A percentile compares a stretch with the other conserved stretches of the same genome.
Conservation (phyloP, 2,888 invertebrate genomes). For the Neoascia interrupta region DNA sequence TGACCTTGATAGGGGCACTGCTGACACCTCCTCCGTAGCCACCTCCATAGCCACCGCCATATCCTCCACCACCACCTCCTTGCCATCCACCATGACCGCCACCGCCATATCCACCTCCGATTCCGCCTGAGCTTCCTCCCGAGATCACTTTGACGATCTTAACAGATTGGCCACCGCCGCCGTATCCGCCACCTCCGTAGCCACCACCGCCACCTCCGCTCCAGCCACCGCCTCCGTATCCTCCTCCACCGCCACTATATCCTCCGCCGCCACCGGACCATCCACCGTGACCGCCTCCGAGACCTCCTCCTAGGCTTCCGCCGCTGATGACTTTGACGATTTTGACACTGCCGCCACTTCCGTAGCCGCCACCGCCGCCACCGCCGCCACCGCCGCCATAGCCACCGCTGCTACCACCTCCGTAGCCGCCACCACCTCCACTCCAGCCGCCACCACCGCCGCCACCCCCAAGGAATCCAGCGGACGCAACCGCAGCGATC, state of each 20-base stretch:
- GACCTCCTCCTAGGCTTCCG: conserved; percentile 15
- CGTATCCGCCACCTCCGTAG: conserved; percentile 13
- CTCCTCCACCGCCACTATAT: conserved; percentile 14
- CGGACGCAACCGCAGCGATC: conserved; percentile 64
- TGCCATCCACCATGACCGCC: conserved; percentile 31
- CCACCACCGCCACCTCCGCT: conserved; percentile 18
- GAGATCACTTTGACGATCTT: conserved; percentile 49
- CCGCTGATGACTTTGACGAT: conserved; percentile 30
- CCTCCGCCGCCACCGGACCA: conserved; percentile 15
- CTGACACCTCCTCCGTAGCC: conserved; percentile 61
- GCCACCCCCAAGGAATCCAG: conserved; percentile 64
- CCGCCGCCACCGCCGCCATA: conserved; percentile 11
- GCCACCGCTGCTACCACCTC: conserved; percentile 14
- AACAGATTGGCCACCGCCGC: conserved; percentile 37
- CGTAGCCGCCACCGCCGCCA: conserved; percentile 38
- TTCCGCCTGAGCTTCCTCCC: conserved; percentile 25
- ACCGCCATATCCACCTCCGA: conserved; percentile 19
- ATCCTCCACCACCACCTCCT: conserved; percentile 68
- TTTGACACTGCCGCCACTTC: conserved; percentile 40
- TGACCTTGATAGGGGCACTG: conserved; percentile 21
- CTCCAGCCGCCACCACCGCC: conserved; percentile 55
- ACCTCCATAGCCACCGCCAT: conserved; percentile 31
- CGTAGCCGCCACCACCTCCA: conserved; percentile 23
- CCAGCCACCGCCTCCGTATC: conserved; percentile 15
- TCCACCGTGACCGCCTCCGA: neutral